Conservation (phyloP, 92 coral and sea anemone genomes). For the Parazoanthus darwini region DNA sequence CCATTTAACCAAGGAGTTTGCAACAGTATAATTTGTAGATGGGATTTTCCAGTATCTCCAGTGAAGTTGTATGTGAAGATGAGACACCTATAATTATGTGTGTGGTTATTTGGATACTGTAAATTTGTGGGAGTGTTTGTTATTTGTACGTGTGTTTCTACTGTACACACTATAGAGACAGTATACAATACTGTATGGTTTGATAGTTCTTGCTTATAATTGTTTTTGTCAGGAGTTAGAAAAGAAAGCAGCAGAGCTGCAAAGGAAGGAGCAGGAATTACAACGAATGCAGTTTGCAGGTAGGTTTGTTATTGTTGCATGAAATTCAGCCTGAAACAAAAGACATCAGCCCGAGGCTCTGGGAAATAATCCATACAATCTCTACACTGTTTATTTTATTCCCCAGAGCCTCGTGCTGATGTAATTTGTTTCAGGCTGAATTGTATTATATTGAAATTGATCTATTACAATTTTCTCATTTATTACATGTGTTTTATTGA, state of each 20-base stretch:
- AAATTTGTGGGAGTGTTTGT: no score
- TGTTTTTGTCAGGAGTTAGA: constrained; percentile 71
- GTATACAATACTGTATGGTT: background rate
- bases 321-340: no score
- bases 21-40: no score
- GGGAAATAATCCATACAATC: no score
- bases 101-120: background rate
- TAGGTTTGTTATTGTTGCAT: background rate
- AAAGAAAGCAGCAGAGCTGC: constrained; percentile 94
- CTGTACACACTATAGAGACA: background rate
- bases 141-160: background rate
- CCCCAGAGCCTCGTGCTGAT: no score
- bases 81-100: background rate
- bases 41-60: background rate
- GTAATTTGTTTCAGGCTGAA: no score
- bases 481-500: no score
- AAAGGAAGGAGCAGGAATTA: constrained; percentile 91
- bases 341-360: no score
- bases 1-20: no score
- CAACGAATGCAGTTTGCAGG: constrained; percentile 93
- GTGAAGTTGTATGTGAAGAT: background rate
- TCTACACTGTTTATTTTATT: no score
- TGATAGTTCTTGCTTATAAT: background rate
- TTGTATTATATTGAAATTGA: no score
- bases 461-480: no score